Base-by-base conservation (phyloP, 2,888 invertebrate species). In the Orthonychiurus folsomi region DNA sequence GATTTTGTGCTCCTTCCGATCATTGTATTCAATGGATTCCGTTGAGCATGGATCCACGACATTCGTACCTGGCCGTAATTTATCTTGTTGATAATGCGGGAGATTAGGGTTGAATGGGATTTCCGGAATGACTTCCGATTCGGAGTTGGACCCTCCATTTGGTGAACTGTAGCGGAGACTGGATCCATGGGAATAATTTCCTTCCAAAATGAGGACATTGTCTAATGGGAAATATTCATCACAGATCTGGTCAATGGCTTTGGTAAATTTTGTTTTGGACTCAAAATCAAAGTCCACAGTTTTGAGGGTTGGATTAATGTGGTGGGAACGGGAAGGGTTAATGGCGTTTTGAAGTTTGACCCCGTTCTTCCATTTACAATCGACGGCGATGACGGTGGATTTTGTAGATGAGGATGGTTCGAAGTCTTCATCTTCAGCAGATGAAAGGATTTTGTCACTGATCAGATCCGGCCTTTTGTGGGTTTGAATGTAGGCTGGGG, bases 331-430 rank as follows among this genome's bases (percentile, higher is more conserved):
- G 26, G 57, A 59, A 23, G 56, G 60, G 37, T 57, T 56, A 18
- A 59, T 63, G 5, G 25, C 28, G 54, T 63, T 64, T 23, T 62
- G 56, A 23, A 68, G 61, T 54, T 61, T 61, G 1, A 68, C 61
- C 26, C 64, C 68, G 52, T 63, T 64, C 52, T 56, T 68, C 68
- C 68, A 68, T 25, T 62, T 63, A 20, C 64, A 47, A 27, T 64
- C 63, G 20, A 63, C 63, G 2, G 58, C 68, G 3, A 64, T 47
- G 27, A 68, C 68, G n/a, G 63, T 50, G 1, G 62, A 48, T 48
- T 55, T 47, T 24, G 23, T 54, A 12, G 59, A 9, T 37, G 37
- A 9, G 37, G 5, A 5, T 9, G 9, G 15, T 5, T 37, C 37
- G 9, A 9, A 5, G 15, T 37, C 37, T 37, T 37, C 37, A 37